Base-by-base conservation (phyloP, 2,888 invertebrate species). In the Lasioglossum malachurum region DNA sequence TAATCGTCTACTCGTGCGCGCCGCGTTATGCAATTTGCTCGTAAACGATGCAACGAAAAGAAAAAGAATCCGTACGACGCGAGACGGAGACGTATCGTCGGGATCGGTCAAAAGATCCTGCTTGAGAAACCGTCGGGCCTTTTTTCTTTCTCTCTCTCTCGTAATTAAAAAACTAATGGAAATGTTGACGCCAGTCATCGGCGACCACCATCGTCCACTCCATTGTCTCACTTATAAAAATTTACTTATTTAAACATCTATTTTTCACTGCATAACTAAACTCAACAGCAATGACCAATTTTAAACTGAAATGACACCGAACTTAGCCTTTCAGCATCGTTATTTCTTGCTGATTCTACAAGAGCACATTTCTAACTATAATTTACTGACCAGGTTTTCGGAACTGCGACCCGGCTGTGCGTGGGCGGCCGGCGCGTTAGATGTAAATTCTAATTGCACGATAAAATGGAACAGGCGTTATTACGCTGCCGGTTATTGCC, bases 11-110 rank as follows among this genome's bases (percentile, higher is more conserved):
- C 69, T 78, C 81, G 83, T 80, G 85, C 85, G 85, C 85, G 82
- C 81, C 38, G 71, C 41, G 84, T 91, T 91, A 88, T 85, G 90
- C 88, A 91, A 91, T 81, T 67, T 41, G 83, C 79, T 27, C 60
- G 60, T 60, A 60, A 60, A 60, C 60, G 60, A 60, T 60, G 60
- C 60, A 27, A 27, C 60, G 60, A 14, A 27, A 60, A 27, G 60
- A 27, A 60, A 60, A 60, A 60, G 60, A 60, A 60, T 27, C 16
- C 60, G 27, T 31, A 27, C 60, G 60, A 60, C 60, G 60, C 53
- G 60, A 27, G 27, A 27, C 27, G 27, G 60, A 60, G 27, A 27
- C 27, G 60, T 60, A 60, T 60, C 60, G 14, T 27, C 27, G 60
- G 16, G 27, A 60, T 60, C 60, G 16, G 27, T 27, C 5, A 27